Conservation (phyloP, 2,888 invertebrate genomes). For the Lithosia quadra region DNA sequence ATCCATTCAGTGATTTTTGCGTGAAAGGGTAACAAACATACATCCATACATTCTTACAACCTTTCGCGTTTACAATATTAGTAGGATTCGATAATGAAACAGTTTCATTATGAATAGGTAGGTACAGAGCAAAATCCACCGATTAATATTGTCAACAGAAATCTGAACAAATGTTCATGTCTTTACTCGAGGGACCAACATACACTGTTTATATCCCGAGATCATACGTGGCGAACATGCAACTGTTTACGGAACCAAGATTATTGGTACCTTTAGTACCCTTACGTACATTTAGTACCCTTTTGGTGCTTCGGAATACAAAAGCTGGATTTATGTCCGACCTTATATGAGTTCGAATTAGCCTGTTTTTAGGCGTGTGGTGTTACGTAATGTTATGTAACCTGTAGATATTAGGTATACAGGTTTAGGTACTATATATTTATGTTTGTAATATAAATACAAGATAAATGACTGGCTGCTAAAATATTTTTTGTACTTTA, state of each 20-base stretch:
- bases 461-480: too few relatives aligned
- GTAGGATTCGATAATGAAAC: slow-evolving; percentile 3
- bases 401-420: slow-evolving; percentile 12
- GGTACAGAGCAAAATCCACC: not conserved
- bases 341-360: slow-evolving; percentile 22
- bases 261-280: slow-evolving; percentile 24
- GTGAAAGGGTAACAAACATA: too few relatives aligned
- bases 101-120: not conserved
- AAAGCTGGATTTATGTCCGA: slow-evolving; percentile 23
- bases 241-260: slow-evolving; percentile 27
- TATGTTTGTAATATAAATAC: not conserved
- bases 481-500: too few relatives aligned
- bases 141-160: slow-evolving; percentile 13
- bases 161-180: slow-evolving; percentile 14
- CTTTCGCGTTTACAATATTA: too few relatives aligned
- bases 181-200: slow-evolving; percentile 22
- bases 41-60: too few relatives aligned
- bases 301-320: slow-evolving; percentile 23
- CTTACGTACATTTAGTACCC: slow-evolving; percentile 18
- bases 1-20: too few relatives aligned
- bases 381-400: slow-evolving; percentile 11
- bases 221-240: slow-evolving; percentile 16
- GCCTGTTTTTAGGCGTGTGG: slow-evolving; percentile 11
- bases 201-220: slow-evolving; percentile 12
- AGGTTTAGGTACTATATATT: slow-evolving; percentile 7